A percentile compares a stretch with the other conserved stretches of the same genome.
These are phyloP conservation scores for Azemiops feae DNA, from an alignment of 2,113 vertebrate genomes.

Conservation along the genomic window DNA sequence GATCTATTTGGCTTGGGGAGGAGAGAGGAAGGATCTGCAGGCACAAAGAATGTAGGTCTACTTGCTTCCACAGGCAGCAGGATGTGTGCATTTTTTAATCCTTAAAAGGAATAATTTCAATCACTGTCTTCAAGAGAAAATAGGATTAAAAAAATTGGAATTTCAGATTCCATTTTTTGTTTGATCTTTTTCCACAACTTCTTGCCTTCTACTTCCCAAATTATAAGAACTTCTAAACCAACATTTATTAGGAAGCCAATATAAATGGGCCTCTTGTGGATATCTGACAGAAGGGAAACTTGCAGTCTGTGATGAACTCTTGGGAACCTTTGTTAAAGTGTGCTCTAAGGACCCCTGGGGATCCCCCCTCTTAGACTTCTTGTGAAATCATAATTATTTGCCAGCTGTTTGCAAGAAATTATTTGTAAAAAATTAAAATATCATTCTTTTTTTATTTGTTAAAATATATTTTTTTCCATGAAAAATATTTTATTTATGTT, in stretches of 20 bases:
- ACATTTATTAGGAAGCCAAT: background rate
- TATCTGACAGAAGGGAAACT: background rate
- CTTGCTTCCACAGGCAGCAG: background rate
- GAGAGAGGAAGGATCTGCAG: background rate
- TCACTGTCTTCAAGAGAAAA: too few relatives aligned
- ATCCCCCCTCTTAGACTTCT: background rate
- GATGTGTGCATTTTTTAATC: too few relatives aligned
- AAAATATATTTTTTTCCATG: background rate
- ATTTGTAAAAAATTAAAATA: background rate
- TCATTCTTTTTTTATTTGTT: background rate
- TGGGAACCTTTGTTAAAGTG: background rate
- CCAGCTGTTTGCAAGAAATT: background rate
- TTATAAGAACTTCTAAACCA: background rate
- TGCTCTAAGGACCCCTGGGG: background rate
- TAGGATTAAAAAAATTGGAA: too few relatives aligned
- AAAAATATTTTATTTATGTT: background rate
- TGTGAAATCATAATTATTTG: background rate
- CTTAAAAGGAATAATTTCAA: too few relatives aligned
- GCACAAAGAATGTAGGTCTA: background rate
- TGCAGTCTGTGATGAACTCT: background rate
- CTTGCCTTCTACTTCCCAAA: background rate
- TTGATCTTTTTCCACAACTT: background rate
- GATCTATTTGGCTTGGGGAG: background rate
- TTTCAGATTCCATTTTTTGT: background rate
- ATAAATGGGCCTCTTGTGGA: background rate